Percentiles rank a stretch among this genome's conserved stretches.
Evolutionary conservation across 2,888 invertebrate species (phyloP).

Genomic region (Leptinotarsa haldemani): DNA sequence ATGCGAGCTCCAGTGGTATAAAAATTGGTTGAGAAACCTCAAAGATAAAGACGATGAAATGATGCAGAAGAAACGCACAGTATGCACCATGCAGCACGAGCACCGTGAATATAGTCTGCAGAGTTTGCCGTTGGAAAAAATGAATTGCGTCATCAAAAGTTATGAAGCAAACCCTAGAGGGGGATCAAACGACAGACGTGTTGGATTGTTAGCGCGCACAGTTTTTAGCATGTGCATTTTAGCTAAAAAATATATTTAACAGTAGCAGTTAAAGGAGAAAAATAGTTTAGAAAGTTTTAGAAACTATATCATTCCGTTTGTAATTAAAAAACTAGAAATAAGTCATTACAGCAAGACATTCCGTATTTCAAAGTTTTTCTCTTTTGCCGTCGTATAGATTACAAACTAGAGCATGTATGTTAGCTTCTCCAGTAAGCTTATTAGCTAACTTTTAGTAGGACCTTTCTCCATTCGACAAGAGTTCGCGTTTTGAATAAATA

Average conservation of each 20-base stretch:
- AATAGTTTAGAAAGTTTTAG: conserved; percentile 6
- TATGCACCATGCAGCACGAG: conserved; percentile 84
- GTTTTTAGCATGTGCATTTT: conserved; percentile 47
- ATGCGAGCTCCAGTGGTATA: conserved; percentile 90
- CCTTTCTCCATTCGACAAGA: conserved; percentile 7
- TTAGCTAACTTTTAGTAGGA: conserved; percentile 6
- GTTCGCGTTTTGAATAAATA: background rate
- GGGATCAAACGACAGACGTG: conserved; percentile 21
- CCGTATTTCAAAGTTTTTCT: conserved; percentile 43
- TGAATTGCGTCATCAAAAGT: conserved; percentile 82
- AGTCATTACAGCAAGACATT: conserved; percentile 27
- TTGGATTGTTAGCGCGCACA: conserved; percentile 49
- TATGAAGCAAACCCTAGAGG: conserved; percentile 42
- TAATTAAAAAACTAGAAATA: conserved; percentile 10
- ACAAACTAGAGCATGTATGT: conserved; percentile 32
- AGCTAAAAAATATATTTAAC: conserved; percentile 51
- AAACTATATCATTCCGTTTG: conserved; percentile 10
- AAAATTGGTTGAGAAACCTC: conserved; percentile 81
- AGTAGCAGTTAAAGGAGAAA: conserved; percentile 34
- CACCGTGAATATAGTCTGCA: conserved; percentile 87
- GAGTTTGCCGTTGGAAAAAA: conserved; percentile 83
- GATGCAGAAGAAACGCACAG: conserved; percentile 87
- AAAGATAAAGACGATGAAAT: conserved; percentile 87
- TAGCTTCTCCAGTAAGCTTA: conserved; percentile 23
- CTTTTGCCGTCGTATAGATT: conserved; percentile 32